Base-by-base conservation (phyloP, 1,140 invertebrate genomes). In the Anastatus disparis region DNA sequence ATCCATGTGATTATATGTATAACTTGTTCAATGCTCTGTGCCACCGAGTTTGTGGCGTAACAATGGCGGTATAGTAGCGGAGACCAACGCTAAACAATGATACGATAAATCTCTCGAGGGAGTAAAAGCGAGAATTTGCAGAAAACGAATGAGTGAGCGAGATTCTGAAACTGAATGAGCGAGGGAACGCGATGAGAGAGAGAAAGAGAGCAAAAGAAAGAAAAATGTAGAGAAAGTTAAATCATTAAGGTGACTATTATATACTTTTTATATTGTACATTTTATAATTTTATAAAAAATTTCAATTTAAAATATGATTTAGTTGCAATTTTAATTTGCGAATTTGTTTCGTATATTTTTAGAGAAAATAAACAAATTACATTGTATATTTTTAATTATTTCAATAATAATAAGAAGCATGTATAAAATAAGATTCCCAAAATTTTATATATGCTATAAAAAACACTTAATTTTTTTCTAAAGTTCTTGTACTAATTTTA, bases 211-310 rank as follows among this genome's bases (percentile, higher is more conserved):
- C 4, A 15, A 4, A 59, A 62, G 38, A 0, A n/a, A n/a, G 48
- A 59, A 8, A 42, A 61, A 53, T n/a, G 40, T 38, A 2, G 38
- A n/a, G 17, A 61, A 69, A 69, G 66, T 53, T 61, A 61, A 69
- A 61, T 69, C 66, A 52, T 69, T 69, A 59, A 66, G 55, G 71
- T 56, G 59, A n/a, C n/a, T n/a, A n/a, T n/a, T n/a, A n/a, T n/a
- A n/a, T n/a, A n/a, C n/a, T n/a, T n/a, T n/a, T n/a, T n/a, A n/a
- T n/a, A n/a, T n/a, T n/a, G n/a, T n/a, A n/a, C n/a, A n/a, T n/a
- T n/a, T n/a, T n/a, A n/a, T n/a, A n/a, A n/a, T n/a, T n/a, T n/a
- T n/a, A n/a, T n/a, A n/a, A n/a, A n/a, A n/a, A n/a, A n/a, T n/a
- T n/a, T n/a, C n/a, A n/a, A n/a, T n/a, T n/a, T n/a, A n/a, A n/a